These are phyloP conservation scores for Dasyornis broadbenti DNA, from an alignment of 2,113 vertebrate genomes.

Conservation along the genomic window DNA sequence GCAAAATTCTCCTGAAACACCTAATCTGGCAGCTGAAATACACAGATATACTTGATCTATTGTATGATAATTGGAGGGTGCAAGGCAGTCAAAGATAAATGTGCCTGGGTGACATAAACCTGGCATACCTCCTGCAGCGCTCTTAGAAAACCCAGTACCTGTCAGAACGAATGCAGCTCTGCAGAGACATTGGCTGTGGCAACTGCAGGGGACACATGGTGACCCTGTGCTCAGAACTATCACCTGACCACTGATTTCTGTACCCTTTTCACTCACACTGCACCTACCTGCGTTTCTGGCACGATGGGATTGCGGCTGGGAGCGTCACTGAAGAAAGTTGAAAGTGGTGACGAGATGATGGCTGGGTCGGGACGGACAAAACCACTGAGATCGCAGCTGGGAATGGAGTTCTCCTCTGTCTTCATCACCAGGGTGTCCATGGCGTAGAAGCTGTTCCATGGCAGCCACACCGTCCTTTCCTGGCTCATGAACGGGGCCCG, in stretches of 20 bases:
- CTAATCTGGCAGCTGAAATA: not conserved
- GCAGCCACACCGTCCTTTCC: slow-evolving; percentile 95
- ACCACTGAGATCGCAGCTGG: slow-evolving; percentile 96
- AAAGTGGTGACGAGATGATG: slow-evolving; percentile 95
- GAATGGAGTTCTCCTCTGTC: slow-evolving; percentile 98
- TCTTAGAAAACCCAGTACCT: not conserved
- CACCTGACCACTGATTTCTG: not conserved
- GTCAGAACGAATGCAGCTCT: not conserved
- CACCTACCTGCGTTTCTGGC: slow-evolving; percentile 94
- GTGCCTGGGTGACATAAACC: not conserved
- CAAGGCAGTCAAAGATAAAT: not conserved
- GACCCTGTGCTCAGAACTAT: not conserved
- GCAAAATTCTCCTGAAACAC: not conserved
- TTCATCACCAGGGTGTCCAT: slow-evolving; percentile 98
- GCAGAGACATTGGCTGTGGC: not conserved
- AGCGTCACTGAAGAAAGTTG: slow-evolving; percentile 94
- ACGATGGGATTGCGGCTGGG: slow-evolving; percentile 91
- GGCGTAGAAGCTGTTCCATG: slow-evolving; percentile 96
- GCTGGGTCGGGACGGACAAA: slow-evolving; percentile 94
- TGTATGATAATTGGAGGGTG: not conserved
- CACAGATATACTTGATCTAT: not conserved
- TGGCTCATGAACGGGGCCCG: slow-evolving; percentile 96
- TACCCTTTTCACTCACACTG: not conserved
- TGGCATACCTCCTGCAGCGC: not conserved
- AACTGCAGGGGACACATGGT: not conserved